A percentile compares a stretch with the other conserved stretches of the same genome.
These are phyloP conservation scores for Junonia oenone DNA, from an alignment of 2,888 invertebrate species.

Conservation along the genomic window DNA sequence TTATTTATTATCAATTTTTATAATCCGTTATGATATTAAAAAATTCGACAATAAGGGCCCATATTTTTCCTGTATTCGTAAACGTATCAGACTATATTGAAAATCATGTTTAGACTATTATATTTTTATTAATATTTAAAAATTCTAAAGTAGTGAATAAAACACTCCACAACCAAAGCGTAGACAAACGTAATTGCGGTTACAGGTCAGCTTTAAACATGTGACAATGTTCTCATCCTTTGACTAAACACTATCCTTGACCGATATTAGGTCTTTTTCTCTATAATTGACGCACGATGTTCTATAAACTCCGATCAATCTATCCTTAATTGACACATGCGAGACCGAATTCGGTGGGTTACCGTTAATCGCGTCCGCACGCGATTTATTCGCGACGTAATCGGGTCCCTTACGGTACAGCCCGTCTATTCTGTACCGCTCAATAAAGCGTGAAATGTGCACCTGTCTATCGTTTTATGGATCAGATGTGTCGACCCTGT, in stretches of 20 bases:
- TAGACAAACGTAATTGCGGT: neutral
- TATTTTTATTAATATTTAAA: too few relatives aligned
- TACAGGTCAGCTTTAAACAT: neutral
- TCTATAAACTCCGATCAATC: constrained; percentile 28
- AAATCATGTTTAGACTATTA: too few relatives aligned
- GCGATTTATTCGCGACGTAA: constrained; percentile 71
- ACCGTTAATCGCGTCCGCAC: constrained; percentile 57
- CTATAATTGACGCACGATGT: constrained; percentile 14
- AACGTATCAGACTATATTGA: too few relatives aligned
- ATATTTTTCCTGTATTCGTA: too few relatives aligned
- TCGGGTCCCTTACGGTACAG: constrained; percentile 65
- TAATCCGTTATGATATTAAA: too few relatives aligned
- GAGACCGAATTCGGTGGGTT: constrained; percentile 56
- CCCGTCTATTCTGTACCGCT: constrained; percentile 35
- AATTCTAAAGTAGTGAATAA: too few relatives aligned
- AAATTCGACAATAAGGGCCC: too few relatives aligned
- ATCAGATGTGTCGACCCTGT: constrained; percentile 19
- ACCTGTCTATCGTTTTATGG: constrained; percentile 26
- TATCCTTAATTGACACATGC: constrained; percentile 37
- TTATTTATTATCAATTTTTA: too few relatives aligned
- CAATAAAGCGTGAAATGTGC: constrained; percentile 22
- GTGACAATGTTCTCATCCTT: neutral
- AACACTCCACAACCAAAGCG: neutral
- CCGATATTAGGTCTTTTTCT: constrained; percentile 10
- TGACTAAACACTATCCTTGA: constrained; percentile 3